A percentile compares a stretch with the other conserved stretches of the same genome.
phyloP scores from a whole-genome alignment of 2,797 vertebrate genomes.

The Pogonophryne albipinna region DNA sequence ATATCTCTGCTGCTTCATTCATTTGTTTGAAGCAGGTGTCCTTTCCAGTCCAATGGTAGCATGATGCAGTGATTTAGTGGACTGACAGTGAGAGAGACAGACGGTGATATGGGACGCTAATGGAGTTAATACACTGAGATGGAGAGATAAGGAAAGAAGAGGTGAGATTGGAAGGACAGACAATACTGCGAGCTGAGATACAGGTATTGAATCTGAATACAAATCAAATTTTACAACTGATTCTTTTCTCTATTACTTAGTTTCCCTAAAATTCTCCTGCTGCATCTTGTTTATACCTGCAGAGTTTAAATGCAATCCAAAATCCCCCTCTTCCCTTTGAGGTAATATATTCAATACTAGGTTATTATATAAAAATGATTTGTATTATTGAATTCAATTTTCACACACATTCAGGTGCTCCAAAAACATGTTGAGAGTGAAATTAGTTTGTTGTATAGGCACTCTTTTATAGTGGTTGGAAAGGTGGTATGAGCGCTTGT shows the following conservation, averaged over 20 bases:
- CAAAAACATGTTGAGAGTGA: conserved; percentile 24
- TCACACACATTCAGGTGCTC: conserved; percentile 12
- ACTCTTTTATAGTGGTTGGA: not conserved
- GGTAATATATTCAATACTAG: conserved; percentile 23
- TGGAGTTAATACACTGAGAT: conserved; percentile 74
- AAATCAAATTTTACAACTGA: conserved; percentile 40
- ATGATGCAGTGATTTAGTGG: conserved; percentile 58
- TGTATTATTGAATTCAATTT: conserved; percentile 21
- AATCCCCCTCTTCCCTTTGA: conserved; percentile 43
- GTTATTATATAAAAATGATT: not conserved
- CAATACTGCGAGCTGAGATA: conserved; percentile 30
- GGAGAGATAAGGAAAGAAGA: conserved; percentile 51
- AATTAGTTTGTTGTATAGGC: conserved; percentile 42
- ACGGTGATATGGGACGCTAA: conserved; percentile 70
- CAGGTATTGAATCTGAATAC: conserved; percentile 39
- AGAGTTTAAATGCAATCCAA: conserved; percentile 33
- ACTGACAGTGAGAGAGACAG: conserved; percentile 70
- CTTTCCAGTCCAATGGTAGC: conserved; percentile 57
- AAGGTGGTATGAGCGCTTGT: conserved; percentile 28
- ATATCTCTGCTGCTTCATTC: conserved; percentile 43
- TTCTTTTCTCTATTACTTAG: conserved; percentile 31
- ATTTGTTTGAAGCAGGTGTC: conserved; percentile 47
- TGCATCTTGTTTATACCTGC: conserved; percentile 1
- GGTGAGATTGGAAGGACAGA: conserved; percentile 37
- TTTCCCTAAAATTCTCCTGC: conserved; percentile 19